Conservation (phyloP, 2,888 invertebrate genomes). For the Conistra vaccinii region DNA sequence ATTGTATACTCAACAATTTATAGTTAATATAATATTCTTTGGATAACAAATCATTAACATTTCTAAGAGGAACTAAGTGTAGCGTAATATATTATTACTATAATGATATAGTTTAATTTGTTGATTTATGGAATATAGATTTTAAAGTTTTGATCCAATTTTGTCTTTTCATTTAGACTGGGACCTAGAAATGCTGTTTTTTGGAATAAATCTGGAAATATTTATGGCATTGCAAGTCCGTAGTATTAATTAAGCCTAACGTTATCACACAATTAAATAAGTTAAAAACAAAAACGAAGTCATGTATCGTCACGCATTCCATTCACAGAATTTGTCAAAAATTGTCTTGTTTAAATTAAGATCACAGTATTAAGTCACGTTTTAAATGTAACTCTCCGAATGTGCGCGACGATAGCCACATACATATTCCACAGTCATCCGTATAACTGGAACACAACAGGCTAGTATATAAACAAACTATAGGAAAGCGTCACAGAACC, state of each 20-base stretch:
- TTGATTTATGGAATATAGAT: slow-evolving; percentile 70
- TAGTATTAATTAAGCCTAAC: slow-evolving; percentile 84
- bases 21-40: slow-evolving; percentile 89
- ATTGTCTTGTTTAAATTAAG: slow-evolving; percentile 89
- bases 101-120: slow-evolving; percentile 73
- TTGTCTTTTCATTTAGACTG: slow-evolving; percentile 72
- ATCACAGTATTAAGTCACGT: slow-evolving; percentile 90
- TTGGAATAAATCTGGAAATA: slow-evolving; percentile 84
- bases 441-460: slow-evolving; percentile 82
- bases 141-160: slow-evolving; percentile 68
- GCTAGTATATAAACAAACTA: slow-evolving; percentile 72
- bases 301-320: slow-evolving; percentile 82
- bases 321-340: slow-evolving; percentile 88
- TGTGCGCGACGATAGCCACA: slow-evolving; percentile 84
- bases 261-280: slow-evolving; percentile 88
- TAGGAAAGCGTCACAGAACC: slow-evolving; percentile 81
- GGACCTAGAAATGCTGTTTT: slow-evolving; percentile 86
- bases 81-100: slow-evolving; percentile 74
- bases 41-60: slow-evolving; percentile 89
- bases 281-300: slow-evolving; percentile 83
- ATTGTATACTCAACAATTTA: slow-evolving; percentile 84
- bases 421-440: slow-evolving; percentile 90
- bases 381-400: slow-evolving; percentile 87
- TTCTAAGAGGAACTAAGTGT: slow-evolving; percentile 90
- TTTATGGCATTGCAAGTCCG: slow-evolving; percentile 86